phyloP scores from a whole-genome alignment of 2,113 vertebrate species.

The Mastomys coucha region DNA sequence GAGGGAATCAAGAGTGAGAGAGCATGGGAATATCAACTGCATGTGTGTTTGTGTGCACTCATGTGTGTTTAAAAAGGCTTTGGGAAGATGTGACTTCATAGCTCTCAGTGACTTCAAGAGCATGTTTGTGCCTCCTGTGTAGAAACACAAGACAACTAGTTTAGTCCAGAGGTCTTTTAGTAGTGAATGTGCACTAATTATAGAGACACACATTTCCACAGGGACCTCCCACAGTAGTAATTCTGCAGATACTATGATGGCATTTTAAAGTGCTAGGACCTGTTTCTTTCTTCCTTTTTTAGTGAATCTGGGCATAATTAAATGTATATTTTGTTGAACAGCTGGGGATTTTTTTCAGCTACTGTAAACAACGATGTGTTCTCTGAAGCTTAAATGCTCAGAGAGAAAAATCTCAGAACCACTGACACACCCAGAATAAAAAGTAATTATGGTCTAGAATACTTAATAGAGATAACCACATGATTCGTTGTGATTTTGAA shows the following conservation, averaged over 20 bases:
- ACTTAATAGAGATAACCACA: neutral
- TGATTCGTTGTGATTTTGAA: neutral
- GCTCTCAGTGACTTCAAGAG: neutral
- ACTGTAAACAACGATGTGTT: neutral
- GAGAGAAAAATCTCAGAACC: neutral
- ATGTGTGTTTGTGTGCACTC: neutral
- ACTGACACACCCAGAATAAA: neutral
- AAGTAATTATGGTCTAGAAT: neutral
- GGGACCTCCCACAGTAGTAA: neutral
- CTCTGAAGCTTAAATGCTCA: constrained; percentile 25
- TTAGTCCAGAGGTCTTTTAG: constrained; percentile 29
- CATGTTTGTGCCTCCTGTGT: neutral
- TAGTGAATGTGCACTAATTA: neutral
- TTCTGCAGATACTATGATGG: constrained; percentile 45
- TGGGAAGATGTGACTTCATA: neutral
- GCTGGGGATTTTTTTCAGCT: neutral
- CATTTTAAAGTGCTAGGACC: constrained; percentile 23
- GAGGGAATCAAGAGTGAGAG: neutral
- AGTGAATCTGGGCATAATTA: constrained; percentile 42
- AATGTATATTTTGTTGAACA: constrained; percentile 43
- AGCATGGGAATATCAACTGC: neutral
- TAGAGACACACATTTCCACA: neutral
- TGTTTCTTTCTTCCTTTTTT: neutral
- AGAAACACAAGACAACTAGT: neutral
- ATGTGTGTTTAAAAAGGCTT: neutral